These are phyloP conservation scores for Phengaris alcon DNA, from an alignment of 2,888 invertebrate genomes.

Conservation along the genomic window DNA sequence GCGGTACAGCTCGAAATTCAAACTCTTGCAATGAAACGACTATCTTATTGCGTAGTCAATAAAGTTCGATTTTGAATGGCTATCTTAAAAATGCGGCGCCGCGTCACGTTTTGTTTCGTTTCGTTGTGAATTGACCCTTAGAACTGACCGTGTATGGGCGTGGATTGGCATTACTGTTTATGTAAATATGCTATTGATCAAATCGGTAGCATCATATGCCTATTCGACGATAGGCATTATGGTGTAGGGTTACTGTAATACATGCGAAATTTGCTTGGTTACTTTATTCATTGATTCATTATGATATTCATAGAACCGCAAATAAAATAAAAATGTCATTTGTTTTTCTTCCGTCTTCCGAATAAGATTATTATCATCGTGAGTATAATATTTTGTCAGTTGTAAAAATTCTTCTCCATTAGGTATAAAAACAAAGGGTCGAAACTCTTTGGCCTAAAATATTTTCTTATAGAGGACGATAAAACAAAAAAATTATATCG, in stretches of 20 bases:
- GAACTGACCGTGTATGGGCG: too few relatives aligned
- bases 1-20: too few relatives aligned
- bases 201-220: too few relatives aligned
- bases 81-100: too few relatives aligned
- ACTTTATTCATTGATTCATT: slow-evolving; percentile 13
- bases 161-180: too few relatives aligned
- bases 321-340: slow-evolving; percentile 26
- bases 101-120: too few relatives aligned
- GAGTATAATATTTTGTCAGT: slow-evolving; percentile 20
- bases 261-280: not conserved
- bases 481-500: slow-evolving; percentile 4
- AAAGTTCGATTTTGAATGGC: too few relatives aligned
- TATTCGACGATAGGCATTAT: too few relatives aligned
- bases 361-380: slow-evolving; percentile 4
- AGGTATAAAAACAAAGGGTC: slow-evolving; percentile 24
- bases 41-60: too few relatives aligned
- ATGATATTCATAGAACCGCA: slow-evolving; percentile 8
- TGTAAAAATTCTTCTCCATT: slow-evolving; percentile 26
- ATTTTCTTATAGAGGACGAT: not conserved
- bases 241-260: not conserved
- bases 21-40: too few relatives aligned
- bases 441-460: slow-evolving; percentile 12
- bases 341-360: not conserved
- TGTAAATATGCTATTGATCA: too few relatives aligned
- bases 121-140: too few relatives aligned